Percentiles rank a stretch among this genome's conserved stretches.
These are phyloP conservation scores for Xiphorhynchus elegans DNA, from an alignment of 2,113 vertebrate species.

Conservation along the genomic window DNA sequence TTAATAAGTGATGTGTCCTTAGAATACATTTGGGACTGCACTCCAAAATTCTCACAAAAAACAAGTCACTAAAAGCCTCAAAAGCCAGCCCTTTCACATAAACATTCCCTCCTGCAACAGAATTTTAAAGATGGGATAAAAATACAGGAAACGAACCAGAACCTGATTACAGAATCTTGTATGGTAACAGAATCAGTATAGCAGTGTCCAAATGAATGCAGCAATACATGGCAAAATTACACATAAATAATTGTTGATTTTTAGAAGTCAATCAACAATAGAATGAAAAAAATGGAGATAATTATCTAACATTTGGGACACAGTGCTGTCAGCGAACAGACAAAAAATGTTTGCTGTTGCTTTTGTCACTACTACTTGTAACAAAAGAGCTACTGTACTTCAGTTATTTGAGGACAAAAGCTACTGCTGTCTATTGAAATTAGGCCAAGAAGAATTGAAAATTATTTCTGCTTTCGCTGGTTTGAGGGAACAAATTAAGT, in stretches of 20 bases:
- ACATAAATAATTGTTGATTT: not conserved
- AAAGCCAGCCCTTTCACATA: rapidly evolving
- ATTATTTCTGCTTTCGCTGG: not conserved
- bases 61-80: not conserved
- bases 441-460: not conserved
- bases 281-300: not conserved
- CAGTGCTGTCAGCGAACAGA: not conserved
- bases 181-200: not conserved
- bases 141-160: not conserved
- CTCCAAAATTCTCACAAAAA: not conserved
- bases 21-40: not conserved
- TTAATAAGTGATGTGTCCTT: not conserved
- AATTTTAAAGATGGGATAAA: not conserved
- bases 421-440: not conserved
- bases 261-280: not conserved
- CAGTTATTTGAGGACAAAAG: not conserved
- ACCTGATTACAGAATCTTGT: not conserved
- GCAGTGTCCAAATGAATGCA: not conserved
- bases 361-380: not conserved
- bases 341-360: rapidly evolving
- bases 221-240: not conserved
- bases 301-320: not conserved
- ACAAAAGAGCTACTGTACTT: not conserved
- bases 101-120: not conserved
- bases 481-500: not conserved